phyloP scores from a whole-genome alignment of 1,140 invertebrate genomes.

The Branchinecta lindahli region DNA sequence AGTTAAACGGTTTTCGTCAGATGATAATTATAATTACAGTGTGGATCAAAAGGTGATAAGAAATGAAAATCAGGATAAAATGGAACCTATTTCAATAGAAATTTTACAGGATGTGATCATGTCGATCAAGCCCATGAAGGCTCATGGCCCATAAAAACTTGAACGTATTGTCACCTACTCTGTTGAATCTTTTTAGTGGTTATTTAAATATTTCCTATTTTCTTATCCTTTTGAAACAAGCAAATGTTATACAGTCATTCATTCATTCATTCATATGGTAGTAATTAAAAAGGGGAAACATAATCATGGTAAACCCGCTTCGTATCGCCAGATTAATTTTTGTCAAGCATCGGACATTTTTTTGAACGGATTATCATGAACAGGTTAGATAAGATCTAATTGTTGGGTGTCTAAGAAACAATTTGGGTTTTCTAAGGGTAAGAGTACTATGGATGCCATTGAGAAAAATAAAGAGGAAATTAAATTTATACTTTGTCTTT shows the following conservation, averaged over 20 bases:
- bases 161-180: too few relatives aligned
- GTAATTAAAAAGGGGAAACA: background rate
- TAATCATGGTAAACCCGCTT: background rate
- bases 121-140: too few relatives aligned
- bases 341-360: background rate
- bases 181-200: background rate
- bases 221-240: background rate
- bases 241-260: slow-evolving; percentile 2
- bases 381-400: background rate
- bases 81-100: too few relatives aligned
- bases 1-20: too few relatives aligned
- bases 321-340: background rate
- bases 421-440: background rate
- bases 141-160: too few relatives aligned
- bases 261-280: too few relatives aligned
- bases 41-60: too few relatives aligned
- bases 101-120: too few relatives aligned
- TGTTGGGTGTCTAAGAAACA: background rate
- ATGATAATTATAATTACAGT: too few relatives aligned
- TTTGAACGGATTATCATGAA: too few relatives aligned
- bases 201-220: background rate
- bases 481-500: background rate
- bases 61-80: too few relatives aligned
- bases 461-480: slow-evolving; percentile 6
- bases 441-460: background rate